A percentile compares a stretch with the other conserved stretches of the same genome.
Conservation (phyloP, 1,140 invertebrate species). For the Drosophila gunungcola region DNA sequence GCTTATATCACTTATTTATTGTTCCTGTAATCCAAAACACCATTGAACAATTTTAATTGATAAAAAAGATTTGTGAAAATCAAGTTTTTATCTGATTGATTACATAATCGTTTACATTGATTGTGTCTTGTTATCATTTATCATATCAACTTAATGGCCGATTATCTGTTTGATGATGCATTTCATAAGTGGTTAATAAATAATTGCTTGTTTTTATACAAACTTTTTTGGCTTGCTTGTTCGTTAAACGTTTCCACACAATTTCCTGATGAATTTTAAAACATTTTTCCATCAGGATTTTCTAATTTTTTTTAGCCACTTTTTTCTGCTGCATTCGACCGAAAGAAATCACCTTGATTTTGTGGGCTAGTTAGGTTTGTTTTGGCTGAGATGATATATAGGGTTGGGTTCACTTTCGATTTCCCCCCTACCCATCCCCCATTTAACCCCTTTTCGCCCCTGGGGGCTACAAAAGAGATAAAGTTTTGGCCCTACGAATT, state of each 20-base stretch:
- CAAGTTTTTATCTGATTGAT: slow-evolving; percentile 8
- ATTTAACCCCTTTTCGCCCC: slow-evolving; percentile 22
- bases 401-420: slow-evolving; percentile 34
- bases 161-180: slow-evolving; percentile 1
- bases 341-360: slow-evolving; percentile 38
- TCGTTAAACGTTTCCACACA: neutral
- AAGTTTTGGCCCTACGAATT: slow-evolving; percentile 21
- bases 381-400: slow-evolving; percentile 5
- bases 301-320: neutral
- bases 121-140: slow-evolving; percentile 5
- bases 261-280: slow-evolving; percentile 2
- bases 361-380: slow-evolving; percentile 28
- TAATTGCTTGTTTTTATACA: neutral
- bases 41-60: slow-evolving; percentile 11
- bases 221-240: neutral
- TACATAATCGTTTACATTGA: slow-evolving; percentile 4
- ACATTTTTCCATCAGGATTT: neutral
- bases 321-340: slow-evolving; percentile 23
- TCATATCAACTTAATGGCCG: slow-evolving; percentile 2
- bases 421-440: neutral
- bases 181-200: slow-evolving; percentile 20
- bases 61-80: slow-evolving; percentile 7
- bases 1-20: slow-evolving; percentile 7
- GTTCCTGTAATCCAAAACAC: neutral
- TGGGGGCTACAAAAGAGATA: slow-evolving; percentile 17